Base-by-base conservation (phyloP, 2,797 vertebrate genomes). In the Takifugu ocellatus region DNA sequence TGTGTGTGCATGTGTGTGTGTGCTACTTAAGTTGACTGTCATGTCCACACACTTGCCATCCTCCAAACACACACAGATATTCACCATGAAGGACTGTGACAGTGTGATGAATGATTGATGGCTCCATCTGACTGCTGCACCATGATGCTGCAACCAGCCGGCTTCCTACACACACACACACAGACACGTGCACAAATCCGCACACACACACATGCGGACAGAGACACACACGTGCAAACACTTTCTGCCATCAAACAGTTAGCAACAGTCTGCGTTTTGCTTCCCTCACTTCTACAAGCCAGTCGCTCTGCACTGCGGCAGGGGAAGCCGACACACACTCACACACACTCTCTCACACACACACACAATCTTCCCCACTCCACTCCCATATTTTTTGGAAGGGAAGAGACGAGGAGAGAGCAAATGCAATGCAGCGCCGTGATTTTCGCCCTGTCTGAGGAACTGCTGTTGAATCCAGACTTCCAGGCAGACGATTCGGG, bases 111-210 rank as follows among this genome's bases (percentile, higher is more conserved):
- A 82, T 88, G 88, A 88, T 85, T 31, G 82, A 83, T 70, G 63
- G 55, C 88, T 90, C 93, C 91, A 92, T 92, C 91, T 93, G 92
- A 93, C 89, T 91, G 88, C 87, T 79, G 86, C 86, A 88, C 91
- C 87, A 85, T 74, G 85, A 85, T 82, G 87, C 90, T 89, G 78
- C 88, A 88, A 90, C 86, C 84, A 84, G 88, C 79, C 85, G 83
- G 63, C 69, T 77, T 21, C 21, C 21, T 42, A 51, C 53, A 36
- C 56, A 50, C 15, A 24, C 88, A 87, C 87, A 88, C 51, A 54
- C 43, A 39, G 49, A 49, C 66, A 59, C 65, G 73, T 71, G 68
- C 69, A 68, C 69, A 68, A 21, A 21, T 21, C 21, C 21, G 21
- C 59, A 17, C 49, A 45, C 49, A 33, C 55, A 58, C 45, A 16